Evolutionary conservation across 1,140 invertebrate species (phyloP).

Genomic region (Neotoxoptera formosana): DNA sequence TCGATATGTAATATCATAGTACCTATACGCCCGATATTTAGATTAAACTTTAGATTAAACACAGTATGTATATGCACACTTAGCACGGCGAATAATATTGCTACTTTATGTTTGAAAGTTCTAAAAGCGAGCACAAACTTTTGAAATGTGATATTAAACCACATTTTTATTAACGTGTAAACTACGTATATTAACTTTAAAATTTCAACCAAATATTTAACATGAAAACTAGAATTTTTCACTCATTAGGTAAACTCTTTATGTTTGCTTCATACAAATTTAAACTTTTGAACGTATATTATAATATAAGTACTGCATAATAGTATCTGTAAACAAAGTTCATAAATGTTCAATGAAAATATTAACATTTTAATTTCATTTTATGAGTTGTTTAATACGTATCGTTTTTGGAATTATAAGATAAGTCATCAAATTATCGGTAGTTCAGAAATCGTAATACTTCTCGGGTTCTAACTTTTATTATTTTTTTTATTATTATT

Average conservation of each 20-base stretch:
- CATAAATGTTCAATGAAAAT: no score
- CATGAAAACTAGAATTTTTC: background rate
- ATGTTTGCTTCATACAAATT: background rate
- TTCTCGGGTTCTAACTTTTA: background rate
- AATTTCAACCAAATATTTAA: conserved; percentile 18
- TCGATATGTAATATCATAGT: background rate
- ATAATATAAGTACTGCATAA: background rate
- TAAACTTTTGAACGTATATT: background rate
- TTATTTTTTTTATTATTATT: background rate
- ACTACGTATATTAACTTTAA: conserved; percentile 19
- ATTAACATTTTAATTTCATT: background rate
- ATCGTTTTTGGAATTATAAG: background rate
- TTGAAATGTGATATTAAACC: conserved; percentile 33
- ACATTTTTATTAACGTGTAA: background rate
- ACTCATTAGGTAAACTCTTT: background rate
- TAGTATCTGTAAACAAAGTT: background rate
- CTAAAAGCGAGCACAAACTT: conserved; percentile 24
- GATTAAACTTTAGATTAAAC: background rate
- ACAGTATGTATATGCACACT: background rate
- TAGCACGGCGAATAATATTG: background rate
- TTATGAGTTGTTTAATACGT: background rate
- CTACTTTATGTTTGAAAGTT: background rate
- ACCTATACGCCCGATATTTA: background rate
- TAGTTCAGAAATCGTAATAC: background rate
- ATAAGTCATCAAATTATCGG: background rate